Evolutionary conservation across 2,797 vertebrate species (phyloP), one percentile per base, ranked within the genome.

Genomic region (Tympanoctomys barrerae): DNA sequence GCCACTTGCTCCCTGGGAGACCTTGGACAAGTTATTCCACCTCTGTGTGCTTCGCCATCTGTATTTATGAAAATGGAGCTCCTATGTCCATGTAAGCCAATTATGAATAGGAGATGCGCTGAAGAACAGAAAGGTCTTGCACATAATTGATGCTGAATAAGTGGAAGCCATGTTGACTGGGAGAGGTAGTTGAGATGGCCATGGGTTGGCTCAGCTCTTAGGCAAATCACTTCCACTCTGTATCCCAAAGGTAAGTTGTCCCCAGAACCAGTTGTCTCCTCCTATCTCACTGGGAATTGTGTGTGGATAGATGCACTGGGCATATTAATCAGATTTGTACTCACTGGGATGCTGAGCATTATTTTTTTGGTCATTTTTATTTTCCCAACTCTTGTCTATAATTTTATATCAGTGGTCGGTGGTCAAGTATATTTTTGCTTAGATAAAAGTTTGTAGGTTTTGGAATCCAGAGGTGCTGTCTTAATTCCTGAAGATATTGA

Each of bases 401-500:
- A 66, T 75, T 24, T 54, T 90, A 0, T 70, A 70, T 94, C 84
- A 75, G 80, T 83, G 86, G 75, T 90, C 90, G 42, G 71, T 92
- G 87, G 87, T 94, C 88, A 88, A 83, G 66, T 70, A 78, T 92
- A 93, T 94, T 96, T 97, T 96, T 89, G 62, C 88, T 96, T 89
- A 96, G 91, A 96, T 95, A 90, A 94, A 96, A 88, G 77, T 95
- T 89, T 96, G 90, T 97, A 94, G 87, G 42, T 93, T 96, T 97
- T 97, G 88, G 94, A 97, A 90, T 89, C 62, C 36, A 89, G 85
- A 85, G 88, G 96, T 89, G 39, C 83, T 96, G 81, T 73, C 39
- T 97, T 97, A 95, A 77, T 85, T 96, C 87, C 80, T 96, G 86
- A 94, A 97, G 95, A 91, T 96, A 95, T 90, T 95, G 93, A 94